Conservation (phyloP, 2,888 invertebrate species). For the Emesis russula region DNA sequence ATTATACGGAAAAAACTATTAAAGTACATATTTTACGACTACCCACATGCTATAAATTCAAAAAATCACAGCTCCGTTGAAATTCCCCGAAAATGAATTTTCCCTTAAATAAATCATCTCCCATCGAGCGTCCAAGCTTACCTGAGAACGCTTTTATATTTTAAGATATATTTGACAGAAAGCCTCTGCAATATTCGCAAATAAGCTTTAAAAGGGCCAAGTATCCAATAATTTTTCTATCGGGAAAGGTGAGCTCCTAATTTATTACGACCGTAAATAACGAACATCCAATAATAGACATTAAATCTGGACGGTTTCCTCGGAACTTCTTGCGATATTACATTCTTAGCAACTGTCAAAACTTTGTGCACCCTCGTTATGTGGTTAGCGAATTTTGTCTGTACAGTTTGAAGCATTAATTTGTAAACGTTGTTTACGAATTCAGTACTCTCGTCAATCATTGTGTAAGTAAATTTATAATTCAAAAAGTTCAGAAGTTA, state of each 20-base stretch:
- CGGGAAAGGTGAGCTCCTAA: conserved; percentile 84
- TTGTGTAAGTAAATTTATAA: not conserved
- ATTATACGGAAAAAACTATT: not conserved
- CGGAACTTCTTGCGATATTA: conserved; percentile 82
- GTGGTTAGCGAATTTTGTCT: conserved; percentile 30
- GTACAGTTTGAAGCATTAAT: conserved; percentile 12
- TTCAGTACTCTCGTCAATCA: not conserved
- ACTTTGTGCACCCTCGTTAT: conserved; percentile 84
- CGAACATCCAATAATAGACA: conserved; percentile 88
- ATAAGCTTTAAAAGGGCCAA: conserved; percentile 72
- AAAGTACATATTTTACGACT: conserved; percentile 1
- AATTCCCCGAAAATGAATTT: not conserved
- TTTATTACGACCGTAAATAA: conserved; percentile 88
- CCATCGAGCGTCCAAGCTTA: conserved; percentile 22
- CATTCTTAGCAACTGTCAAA: conserved; percentile 87
- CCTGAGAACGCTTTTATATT: conserved; percentile 37
- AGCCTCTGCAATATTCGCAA: conserved; percentile 69
- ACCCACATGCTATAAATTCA: not conserved
- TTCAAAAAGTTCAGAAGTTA: not conserved
- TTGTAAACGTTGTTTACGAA: not conserved
- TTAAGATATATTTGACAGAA: conserved; percentile 65
- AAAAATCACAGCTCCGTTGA: not conserved
- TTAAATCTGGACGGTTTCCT: conserved; percentile 80
- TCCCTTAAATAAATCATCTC: conserved; percentile 14
- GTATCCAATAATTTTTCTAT: conserved; percentile 75